These are phyloP conservation scores for Microcebus ravelobensis DNA, from an alignment of 2,113 vertebrate genomes.

Conservation along the genomic window DNA sequence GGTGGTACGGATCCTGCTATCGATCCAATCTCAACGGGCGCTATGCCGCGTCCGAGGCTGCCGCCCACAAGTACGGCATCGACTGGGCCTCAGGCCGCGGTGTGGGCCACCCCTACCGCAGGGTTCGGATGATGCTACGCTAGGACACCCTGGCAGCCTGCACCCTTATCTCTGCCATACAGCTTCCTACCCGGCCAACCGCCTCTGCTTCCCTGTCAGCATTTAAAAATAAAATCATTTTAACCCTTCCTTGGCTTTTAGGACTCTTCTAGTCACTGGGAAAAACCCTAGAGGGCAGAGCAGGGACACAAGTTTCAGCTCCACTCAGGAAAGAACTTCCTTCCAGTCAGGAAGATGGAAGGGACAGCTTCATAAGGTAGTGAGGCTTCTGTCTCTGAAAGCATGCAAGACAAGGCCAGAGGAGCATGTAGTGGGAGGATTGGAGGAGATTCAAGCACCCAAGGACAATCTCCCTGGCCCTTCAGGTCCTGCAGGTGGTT, in stretches of 20 bases:
- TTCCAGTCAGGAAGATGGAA: background rate
- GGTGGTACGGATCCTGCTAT: constrained; percentile 26
- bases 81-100: constrained; percentile 22
- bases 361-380: background rate
- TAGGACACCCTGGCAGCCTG: background rate
- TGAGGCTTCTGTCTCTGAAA: background rate
- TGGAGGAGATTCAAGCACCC: background rate
- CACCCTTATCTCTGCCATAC: background rate
- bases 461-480: background rate
- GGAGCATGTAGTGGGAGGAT: background rate
- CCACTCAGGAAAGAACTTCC: background rate
- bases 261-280: background rate
- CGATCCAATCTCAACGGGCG: background rate
- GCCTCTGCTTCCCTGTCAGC: background rate
- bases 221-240: constrained; percentile 39
- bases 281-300: background rate
- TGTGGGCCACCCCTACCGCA: background rate
- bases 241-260: constrained; percentile 34
- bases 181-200: constrained; percentile 35
- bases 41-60: background rate
- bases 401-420: background rate
- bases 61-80: background rate
- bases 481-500: background rate
- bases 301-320: background rate
- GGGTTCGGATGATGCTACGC: constrained; percentile 4